A percentile compares a stretch with the other conserved stretches of the same genome.
Conservation (phyloP, 2,888 invertebrate genomes). For the Hemaris fuciformis region DNA sequence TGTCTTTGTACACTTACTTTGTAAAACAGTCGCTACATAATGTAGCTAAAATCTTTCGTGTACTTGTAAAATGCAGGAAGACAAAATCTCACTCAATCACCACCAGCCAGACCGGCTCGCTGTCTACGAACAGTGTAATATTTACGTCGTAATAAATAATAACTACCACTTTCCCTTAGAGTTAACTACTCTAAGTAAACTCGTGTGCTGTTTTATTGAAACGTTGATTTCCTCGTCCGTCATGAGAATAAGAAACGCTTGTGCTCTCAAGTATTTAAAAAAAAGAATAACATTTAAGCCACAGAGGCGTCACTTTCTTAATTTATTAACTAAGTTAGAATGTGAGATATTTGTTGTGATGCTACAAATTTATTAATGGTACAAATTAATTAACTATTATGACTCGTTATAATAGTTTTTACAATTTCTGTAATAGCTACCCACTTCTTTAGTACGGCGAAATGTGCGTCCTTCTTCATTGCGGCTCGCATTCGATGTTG, state of each 20-base stretch:
- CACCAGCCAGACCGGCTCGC: constrained; percentile 30
- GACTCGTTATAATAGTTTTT: no score
- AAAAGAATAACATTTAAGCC: no score
- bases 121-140: constrained; percentile 17
- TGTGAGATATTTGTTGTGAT: no score
- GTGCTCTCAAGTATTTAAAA: neutral
- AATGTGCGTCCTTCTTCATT: constrained; percentile 42
- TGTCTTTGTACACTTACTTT: neutral
- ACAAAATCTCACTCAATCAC: constrained; percentile 30
- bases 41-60: neutral
- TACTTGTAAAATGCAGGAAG: constrained; percentile 11
- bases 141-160: constrained; percentile 42
- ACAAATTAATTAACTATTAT: no score
- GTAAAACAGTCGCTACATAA: neutral
- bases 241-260: no score
- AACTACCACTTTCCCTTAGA: constrained; percentile 37
- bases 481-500: constrained; percentile 49
- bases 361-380: no score
- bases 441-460: neutral
- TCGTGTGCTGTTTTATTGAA: neutral
- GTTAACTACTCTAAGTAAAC: constrained; percentile 32
- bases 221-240: neutral
- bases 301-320: no score
- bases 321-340: no score
- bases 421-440: no score